A percentile compares a stretch with the other conserved stretches of the same genome.
Evolutionary conservation across 2,888 invertebrate species (phyloP).

Genomic region (Ophioninae sp.): DNA sequence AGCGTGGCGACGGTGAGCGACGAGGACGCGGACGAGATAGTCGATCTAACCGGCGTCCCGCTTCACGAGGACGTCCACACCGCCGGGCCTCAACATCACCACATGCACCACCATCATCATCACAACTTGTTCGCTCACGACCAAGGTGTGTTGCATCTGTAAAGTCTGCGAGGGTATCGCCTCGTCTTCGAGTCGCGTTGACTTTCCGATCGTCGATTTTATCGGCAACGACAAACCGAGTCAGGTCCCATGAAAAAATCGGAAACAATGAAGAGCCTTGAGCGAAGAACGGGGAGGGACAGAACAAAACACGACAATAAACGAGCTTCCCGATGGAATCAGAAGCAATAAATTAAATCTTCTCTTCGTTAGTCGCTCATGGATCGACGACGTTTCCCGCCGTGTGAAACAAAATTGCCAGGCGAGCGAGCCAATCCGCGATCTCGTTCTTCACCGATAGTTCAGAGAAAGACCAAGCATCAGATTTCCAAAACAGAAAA

Average conservation of each 20-base stretch:
- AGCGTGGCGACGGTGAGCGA: conserved; percentile 86
- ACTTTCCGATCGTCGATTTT: conserved; percentile 17
- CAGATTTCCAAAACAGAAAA: background rate
- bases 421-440: background rate
- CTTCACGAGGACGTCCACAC: conserved; percentile 82
- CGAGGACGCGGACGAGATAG: conserved; percentile 94
- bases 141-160: conserved; percentile 78
- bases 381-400: conserved; percentile 13
- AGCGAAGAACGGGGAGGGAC: background rate
- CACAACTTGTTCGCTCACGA: conserved; percentile 73
- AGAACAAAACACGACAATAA: conserved; percentile 31
- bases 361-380: conserved; percentile 11
- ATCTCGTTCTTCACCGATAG: background rate
- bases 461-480: background rate
- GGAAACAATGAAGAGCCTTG: conserved; percentile 8
- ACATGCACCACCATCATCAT: conserved; percentile 74
- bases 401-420: background rate
- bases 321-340: conserved; percentile 41
- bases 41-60: conserved; percentile 91
- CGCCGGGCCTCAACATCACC: conserved; percentile 73
- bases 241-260: conserved; percentile 8
- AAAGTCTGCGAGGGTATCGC: conserved; percentile 20
- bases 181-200: conserved; percentile 10
- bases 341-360: conserved; percentile 48
- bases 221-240: background rate